Conservation (phyloP, 35 echinoderm and acorn worm genomes). For the Stichopus chloronotus region DNA sequence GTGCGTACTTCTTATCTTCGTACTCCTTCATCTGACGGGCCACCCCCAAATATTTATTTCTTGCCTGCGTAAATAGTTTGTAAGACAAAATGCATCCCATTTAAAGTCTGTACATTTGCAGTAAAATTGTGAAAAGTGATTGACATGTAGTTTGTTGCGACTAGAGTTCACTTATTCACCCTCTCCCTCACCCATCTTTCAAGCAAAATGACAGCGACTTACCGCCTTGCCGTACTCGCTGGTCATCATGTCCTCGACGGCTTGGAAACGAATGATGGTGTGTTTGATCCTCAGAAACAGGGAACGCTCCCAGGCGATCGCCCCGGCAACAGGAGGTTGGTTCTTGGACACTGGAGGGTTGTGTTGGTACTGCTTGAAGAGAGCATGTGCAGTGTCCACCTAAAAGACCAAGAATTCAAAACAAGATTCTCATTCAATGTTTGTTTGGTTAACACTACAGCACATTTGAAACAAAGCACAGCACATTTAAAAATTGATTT, state of each 20-base stretch:
- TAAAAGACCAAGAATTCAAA: conserved; percentile 26
- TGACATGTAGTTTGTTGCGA: too few relatives aligned
- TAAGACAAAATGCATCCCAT: background rate
- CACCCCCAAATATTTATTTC: conserved; percentile 95
- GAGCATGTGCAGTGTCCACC: conserved; percentile 93
- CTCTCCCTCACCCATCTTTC: too few relatives aligned
- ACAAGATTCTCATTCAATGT: background rate
- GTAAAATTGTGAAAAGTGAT: too few relatives aligned
- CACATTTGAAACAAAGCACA: background rate
- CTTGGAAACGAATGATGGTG: conserved; percentile 97
- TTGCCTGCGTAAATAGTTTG: conserved; percentile 59
- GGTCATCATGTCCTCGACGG: conserved; percentile 89
- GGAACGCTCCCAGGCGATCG: conserved; percentile 96
- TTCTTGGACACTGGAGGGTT: conserved; percentile 98
- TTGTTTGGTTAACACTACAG: too few relatives aligned
- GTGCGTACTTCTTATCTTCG: conserved; percentile 93
- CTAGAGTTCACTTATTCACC: too few relatives aligned
- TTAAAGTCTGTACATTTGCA: too few relatives aligned
- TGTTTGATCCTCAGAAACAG: conserved; percentile 96
- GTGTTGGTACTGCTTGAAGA: conserved; percentile 94
- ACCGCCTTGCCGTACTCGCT: conserved; percentile 98
- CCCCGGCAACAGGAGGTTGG: conserved; percentile 91
- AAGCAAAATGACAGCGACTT: conserved; percentile 15
- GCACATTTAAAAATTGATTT: background rate
- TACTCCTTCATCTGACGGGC: conserved; percentile 97